phyloP scores from a whole-genome alignment of 2,113 vertebrate species.

The Upupa epops region DNA sequence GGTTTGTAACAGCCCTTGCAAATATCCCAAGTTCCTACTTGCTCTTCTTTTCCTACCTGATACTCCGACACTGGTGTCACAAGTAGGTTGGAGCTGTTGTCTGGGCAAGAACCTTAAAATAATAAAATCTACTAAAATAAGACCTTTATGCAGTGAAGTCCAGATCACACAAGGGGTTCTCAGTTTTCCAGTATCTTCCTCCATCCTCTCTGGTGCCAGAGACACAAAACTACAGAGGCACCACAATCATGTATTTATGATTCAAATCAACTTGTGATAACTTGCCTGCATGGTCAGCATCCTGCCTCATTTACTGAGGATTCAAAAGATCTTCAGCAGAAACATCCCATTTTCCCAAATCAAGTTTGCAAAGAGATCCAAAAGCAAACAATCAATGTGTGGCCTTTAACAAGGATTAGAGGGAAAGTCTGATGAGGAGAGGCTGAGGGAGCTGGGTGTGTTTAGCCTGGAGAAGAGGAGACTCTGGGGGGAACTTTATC shows the following conservation, averaged over 20 bases:
- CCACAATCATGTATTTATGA: fast-evolving
- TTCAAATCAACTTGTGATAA: fast-evolving
- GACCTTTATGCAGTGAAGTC: background rate
- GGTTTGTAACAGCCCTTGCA: background rate
- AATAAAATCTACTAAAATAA: background rate
- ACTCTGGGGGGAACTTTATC: too few relatives aligned
- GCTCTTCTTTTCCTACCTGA: background rate
- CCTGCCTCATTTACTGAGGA: background rate
- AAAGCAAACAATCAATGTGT: fast-evolving
- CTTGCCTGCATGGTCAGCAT: background rate
- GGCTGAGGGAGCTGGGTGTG: too few relatives aligned
- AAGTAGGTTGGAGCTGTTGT: background rate
- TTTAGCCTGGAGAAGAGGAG: too few relatives aligned
- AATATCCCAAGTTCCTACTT: background rate
- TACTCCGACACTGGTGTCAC: background rate
- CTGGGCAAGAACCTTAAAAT: background rate
- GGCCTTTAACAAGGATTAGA: too few relatives aligned
- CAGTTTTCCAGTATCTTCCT: background rate
- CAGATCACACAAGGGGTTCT: background rate
- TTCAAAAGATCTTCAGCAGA: background rate
- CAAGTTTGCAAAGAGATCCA: background rate
- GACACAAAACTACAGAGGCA: background rate
- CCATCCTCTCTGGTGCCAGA: background rate
- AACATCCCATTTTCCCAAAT: fast-evolving
- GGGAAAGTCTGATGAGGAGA: too few relatives aligned